Evolutionary conservation across 2,888 invertebrate species (phyloP), one percentile per base, ranked within the genome.

Genomic region (Athalia cordata): DNA sequence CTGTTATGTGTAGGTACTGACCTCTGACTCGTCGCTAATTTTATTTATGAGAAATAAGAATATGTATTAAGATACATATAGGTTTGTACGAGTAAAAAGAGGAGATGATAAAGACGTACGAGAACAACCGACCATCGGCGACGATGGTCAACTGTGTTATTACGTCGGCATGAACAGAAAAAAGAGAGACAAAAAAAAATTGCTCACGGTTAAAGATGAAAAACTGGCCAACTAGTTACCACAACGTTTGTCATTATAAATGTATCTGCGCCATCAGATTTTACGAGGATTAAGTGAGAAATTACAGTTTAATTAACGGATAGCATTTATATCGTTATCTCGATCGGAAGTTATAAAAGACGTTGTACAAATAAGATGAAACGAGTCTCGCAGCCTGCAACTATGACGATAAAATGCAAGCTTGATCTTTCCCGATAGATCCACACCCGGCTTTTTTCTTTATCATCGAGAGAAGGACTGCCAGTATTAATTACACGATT

Each of bases 261-360:
- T n/a, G 15, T 59, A 59, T 59, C 59, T 45, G 11, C 49, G 55
- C 57, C 61, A 29, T 67, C 55, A 64, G 77, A 70, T 77, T 70
- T 68, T 70, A 77, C 77, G 68, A 65, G 55, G 49, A 50, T 64
- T 64, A 64, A 74, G 78, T 78, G 78, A 79, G 75, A 67, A 77
- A 79, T 66, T 75, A 67, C 77, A 68, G 59, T 77, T 66, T 67
- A 61, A 76, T 62, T 68, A 77, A 64, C 74, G 67, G 5, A 64
- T 67, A 66, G 78, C 65, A 29, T 29, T 29, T 29, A 62, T 62
- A 64, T 50, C 61, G 75, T 64, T 43, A 75, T 75, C 75, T 75
- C 62, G 75, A 75, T 75, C 75, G 75, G 75, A 75, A 75, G 75
- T 75, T 75, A 75, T 64, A 64, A 61, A 62, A 15, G 61, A 29